Evolutionary conservation across 2,797 vertebrate species (phyloP).

Genomic region (Trematomus bernacchii): DNA sequence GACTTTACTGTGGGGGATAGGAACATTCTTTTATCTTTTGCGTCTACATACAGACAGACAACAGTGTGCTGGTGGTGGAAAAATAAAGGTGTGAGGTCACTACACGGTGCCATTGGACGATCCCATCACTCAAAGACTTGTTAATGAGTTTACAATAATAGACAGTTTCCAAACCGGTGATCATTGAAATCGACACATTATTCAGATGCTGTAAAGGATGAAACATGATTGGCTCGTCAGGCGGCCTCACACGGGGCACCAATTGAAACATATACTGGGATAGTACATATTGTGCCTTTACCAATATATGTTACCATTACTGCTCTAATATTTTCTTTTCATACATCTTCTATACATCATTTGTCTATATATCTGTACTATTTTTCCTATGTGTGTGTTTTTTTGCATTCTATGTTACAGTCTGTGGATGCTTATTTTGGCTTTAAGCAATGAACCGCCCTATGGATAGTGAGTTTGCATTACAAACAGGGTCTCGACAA

Average conservation of each 20-base stretch:
- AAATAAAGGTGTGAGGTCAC: slow-evolving; percentile 50
- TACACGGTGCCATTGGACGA: slow-evolving; percentile 24
- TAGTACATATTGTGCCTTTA: slow-evolving; percentile 46
- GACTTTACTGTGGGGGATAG: slow-evolving; percentile 25
- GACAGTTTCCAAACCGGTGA: slow-evolving; percentile 37
- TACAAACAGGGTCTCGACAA: slow-evolving; percentile 68
- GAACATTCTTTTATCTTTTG: slow-evolving; percentile 25
- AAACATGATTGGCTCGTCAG: slow-evolving; percentile 45
- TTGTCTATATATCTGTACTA: slow-evolving; percentile 40
- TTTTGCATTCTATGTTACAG: slow-evolving; percentile 69
- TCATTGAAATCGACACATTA: slow-evolving; percentile 24
- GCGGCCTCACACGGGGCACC: slow-evolving; percentile 23
- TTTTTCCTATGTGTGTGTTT: slow-evolving; percentile 37
- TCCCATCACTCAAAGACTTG: slow-evolving; percentile 28
- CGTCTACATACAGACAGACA: slow-evolving; percentile 46
- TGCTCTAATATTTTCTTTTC: slow-evolving; percentile 45
- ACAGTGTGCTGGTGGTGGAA: slow-evolving; percentile 71
- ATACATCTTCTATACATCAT: slow-evolving; percentile 60
- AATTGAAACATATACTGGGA: slow-evolving; percentile 22
- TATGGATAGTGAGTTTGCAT: slow-evolving; percentile 70
- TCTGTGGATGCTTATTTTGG: slow-evolving; percentile 80
- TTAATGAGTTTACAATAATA: slow-evolving; percentile 19
- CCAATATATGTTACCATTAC: slow-evolving; percentile 47
- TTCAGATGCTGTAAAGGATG: slow-evolving; percentile 52
- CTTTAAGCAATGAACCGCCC: slow-evolving; percentile 75